Evolutionary conservation across 2,113 vertebrate species (phyloP), one percentile per base, ranked within the genome.

Genomic region (Rhabdornis inornatus): DNA sequence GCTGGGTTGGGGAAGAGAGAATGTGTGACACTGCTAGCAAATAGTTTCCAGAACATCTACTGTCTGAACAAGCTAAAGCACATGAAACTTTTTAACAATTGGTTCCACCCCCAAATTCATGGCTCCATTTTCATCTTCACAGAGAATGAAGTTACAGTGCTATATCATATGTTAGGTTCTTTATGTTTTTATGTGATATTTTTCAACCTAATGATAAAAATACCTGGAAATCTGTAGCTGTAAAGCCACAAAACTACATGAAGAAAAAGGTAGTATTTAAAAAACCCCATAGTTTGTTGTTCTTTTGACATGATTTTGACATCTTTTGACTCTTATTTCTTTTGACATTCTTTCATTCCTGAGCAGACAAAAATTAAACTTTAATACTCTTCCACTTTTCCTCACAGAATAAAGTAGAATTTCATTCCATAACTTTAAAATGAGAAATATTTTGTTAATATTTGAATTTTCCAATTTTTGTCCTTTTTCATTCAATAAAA

Each of bases 281-380:
- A 85, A 80, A 11, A 0, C 0, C 1, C 1, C 4, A 22, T 10
- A 15, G 3, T 83, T 77, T 69, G 6, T 24, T 55, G 5, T 12
- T 57, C 15, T 76, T 81, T 57, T 72, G 53, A 80, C 3, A 49
- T 28, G 13, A 19, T 8, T 42, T 15, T 42, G 40, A 42, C 40
- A 42, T 42, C 13, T 42, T 42, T 42, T 42, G 15, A 27, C 4
- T n/a, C 71, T 22, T 2, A 57, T 60, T 83, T 88, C 18, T 90
- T 89, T 87, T 89, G 7, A 66, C 19, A 9, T 50, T 66, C 37
- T 72, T 61, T 66, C 13, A 80, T 71, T 92, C 74, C 33, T 40
- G 11, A 45, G 47, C 19, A 75, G 28, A 84, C 10, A 92, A 79
- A 83, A 82, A 25, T 21, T 14, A 35, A 56, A 19, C 21, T 50